Base-by-base conservation (phyloP, 2,888 invertebrate species). In the Phoronis australis region DNA sequence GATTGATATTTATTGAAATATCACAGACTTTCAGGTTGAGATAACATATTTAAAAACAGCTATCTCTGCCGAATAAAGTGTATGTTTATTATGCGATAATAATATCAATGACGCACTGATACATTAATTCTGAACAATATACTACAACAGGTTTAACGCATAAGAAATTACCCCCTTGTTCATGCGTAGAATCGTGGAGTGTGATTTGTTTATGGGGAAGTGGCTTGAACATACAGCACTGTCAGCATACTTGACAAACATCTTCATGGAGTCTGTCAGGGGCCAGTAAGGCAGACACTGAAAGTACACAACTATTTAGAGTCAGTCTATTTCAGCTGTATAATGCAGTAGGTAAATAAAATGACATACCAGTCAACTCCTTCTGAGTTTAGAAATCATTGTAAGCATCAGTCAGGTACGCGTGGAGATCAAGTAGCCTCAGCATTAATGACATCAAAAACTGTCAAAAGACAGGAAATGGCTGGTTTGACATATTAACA, bases 111-210 rank as follows among this genome's bases (percentile, higher is more conserved):
- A n/a, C n/a, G 9, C 35, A n/a, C n/a, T n/a, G 9, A 39, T 9
- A 6, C 40, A 39, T n/a, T 20, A n/a, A 39, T 4, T 20, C 9
- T 25, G 31, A n/a, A 77, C 82, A n/a, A n/a, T n/a, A n/a, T n/a
- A n/a, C n/a, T n/a, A n/a, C n/a, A n/a, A n/a, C n/a, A n/a, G n/a
- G n/a, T n/a, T n/a, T n/a, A n/a, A n/a, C n/a, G n/a, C n/a, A n/a
- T n/a, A n/a, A n/a, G n/a, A n/a, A n/a, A 12, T 81, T 69, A 88
- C 88, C 77, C 88, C 88, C 77, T 85, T 85, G 68, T 88, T 88
- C 87, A 90, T 88, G 62, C 88, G 80, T 2, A 90, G 80, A 2
- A 88, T 87, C 0, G 88, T 88, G 51, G 81, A 83, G 61, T 88
- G 87, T 24, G 82, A 79, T 49, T 74, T 82, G 5, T 85, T 83